A percentile compares a stretch with the other conserved stretches of the same genome.
Evolutionary conservation across 2,888 invertebrate genomes (phyloP).

Genomic region (Aelia acuminata): DNA sequence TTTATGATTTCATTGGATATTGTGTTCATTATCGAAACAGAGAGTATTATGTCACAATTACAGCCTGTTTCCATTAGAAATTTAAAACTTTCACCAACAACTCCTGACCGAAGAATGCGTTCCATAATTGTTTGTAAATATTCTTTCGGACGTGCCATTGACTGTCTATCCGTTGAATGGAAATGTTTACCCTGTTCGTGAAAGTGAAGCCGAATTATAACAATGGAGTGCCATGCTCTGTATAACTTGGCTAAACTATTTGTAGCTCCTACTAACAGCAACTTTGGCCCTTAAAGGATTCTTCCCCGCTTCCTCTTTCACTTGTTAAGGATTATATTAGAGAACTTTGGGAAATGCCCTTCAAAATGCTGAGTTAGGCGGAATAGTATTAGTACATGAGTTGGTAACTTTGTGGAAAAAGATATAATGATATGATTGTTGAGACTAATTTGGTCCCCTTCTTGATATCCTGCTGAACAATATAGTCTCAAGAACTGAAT

Average conservation of each 20-base stretch:
- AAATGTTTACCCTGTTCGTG: conserved; percentile 28
- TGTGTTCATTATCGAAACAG: neutral
- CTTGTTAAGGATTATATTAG: neutral
- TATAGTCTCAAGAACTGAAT: too few relatives aligned
- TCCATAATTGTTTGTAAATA: conserved; percentile 47
- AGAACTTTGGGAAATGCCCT: neutral
- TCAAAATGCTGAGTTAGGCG: neutral
- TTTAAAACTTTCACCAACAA: conserved; percentile 11
- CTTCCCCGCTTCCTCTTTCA: neutral
- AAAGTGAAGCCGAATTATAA: conserved; percentile 22
- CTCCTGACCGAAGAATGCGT: neutral
- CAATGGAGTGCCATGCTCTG: conserved; percentile 16
- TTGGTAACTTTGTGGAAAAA: too few relatives aligned
- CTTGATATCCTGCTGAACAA: too few relatives aligned
- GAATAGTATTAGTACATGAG: neutral
- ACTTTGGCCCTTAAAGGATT: neutral
- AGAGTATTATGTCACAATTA: neutral
- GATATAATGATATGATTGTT: too few relatives aligned
- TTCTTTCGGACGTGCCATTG: conserved; percentile 11
- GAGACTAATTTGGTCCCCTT: too few relatives aligned
- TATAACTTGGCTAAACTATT: conserved; percentile 26
- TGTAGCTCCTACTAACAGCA: neutral
- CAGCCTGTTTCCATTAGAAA: neutral
- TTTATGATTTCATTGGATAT: neutral
- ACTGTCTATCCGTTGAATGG: conserved; percentile 18